These are phyloP conservation scores for Epizoanthus illoricatus DNA, from an alignment of 92 coral and sea anemone genomes.

Conservation along the genomic window DNA sequence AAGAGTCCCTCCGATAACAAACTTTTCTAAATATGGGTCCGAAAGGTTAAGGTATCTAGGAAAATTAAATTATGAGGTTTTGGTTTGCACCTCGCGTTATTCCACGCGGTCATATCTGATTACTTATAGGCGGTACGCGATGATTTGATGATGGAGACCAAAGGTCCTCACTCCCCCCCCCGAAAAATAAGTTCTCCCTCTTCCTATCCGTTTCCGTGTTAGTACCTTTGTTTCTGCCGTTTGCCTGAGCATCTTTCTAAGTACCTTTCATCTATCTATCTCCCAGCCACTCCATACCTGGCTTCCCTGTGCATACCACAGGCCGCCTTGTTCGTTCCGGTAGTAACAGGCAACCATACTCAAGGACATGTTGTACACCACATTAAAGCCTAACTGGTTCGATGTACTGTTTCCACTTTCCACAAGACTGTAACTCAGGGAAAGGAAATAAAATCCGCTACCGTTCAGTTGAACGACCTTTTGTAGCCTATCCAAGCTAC, in stretches of 20 bases:
- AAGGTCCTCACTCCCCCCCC: no score
- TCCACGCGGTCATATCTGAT: no score
- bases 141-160: no score
- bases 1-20: no score
- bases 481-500: constrained; percentile 3
- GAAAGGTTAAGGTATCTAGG: no score
- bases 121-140: no score
- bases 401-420: background rate
- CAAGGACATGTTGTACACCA: constrained; percentile 3
- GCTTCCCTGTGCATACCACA: constrained; percentile 34
- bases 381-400: constrained; percentile 1
- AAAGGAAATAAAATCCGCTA: constrained; percentile 30
- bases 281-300: constrained; percentile 1
- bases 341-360: constrained; percentile 15
- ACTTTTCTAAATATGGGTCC: no score
- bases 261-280: background rate
- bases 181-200: no score
- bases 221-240: no score
- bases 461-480: constrained; percentile 6
- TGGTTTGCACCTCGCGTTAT: no score
- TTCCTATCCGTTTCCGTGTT: no score
- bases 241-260: background rate
- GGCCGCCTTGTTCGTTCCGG: constrained; percentile 12
- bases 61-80: no score
- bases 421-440: background rate